Evolutionary conservation across 2,797 vertebrate species (phyloP).

Genomic region (Sphenopsis melanotis): DNA sequence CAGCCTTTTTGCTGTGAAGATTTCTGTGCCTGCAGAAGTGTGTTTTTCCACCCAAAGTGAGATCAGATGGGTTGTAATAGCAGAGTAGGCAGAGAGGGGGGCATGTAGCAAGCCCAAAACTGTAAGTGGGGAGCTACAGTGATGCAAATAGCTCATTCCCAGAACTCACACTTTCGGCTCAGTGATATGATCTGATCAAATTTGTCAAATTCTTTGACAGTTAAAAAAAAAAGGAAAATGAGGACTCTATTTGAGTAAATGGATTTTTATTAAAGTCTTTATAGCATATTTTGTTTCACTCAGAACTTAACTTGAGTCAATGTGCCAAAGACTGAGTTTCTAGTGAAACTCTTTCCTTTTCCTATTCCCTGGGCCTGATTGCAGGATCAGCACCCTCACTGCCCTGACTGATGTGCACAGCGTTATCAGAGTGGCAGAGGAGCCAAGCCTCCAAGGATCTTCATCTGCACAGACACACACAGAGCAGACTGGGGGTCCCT

Average conservation of each 20-base stretch:
- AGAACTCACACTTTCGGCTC: constrained; percentile 13
- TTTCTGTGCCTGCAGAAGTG: background rate
- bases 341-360: background rate
- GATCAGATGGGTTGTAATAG: constrained; percentile 51
- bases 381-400: background rate
- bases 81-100: constrained; percentile 24
- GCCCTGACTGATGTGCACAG: background rate
- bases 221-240: background rate
- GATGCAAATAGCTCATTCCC: constrained; percentile 53
- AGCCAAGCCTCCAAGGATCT: background rate
- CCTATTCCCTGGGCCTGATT: background rate
- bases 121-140: constrained; percentile 24
- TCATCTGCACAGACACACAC: background rate
- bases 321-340: background rate
- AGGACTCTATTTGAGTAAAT: constrained; percentile 37
- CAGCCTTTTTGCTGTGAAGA: background rate
- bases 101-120: background rate
- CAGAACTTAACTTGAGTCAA: background rate
- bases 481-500: background rate
- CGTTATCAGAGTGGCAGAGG: accelerated
- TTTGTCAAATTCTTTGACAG: constrained; percentile 52
- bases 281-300: background rate
- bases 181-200: constrained; percentile 35
- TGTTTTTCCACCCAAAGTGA: background rate
- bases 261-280: constrained; percentile 39